Evolutionary conservation across 2,113 vertebrate species (phyloP), one percentile per base, ranked within the genome.

Genomic region (Camelus bactrianus): DNA sequence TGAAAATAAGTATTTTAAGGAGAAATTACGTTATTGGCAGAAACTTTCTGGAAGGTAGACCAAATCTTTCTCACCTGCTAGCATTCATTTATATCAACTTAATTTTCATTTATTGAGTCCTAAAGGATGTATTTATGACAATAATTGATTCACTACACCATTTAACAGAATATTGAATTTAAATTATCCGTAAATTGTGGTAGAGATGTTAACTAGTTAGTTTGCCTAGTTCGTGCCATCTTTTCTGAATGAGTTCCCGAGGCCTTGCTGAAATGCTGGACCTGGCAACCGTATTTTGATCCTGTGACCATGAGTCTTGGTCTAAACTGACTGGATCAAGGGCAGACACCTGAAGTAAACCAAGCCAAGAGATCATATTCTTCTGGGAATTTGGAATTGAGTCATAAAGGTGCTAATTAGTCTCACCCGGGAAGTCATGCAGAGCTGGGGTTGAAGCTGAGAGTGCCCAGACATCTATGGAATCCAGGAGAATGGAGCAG

Each of bases 131-230:
- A 35, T 80, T 8, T 19, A 72, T 82, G 56, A 85, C 85, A 85
- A 50, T 92, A 93, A 96, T 76, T 96, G 88, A 87, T 92, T 96
- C 76, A 67, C 84, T 81, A 15, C 16, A 81, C 58, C 62, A 54
- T 91, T 89, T 97, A 92, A 65, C 38, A 83, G 67, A 91, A 22
- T 93, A 89, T 52, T 89, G 32, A 93, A 75, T 93, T 90, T 91
- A 79, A 90, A 92, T 89, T 80, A 97, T 91, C 88, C 0, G 0
- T 76, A 97, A 96, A 72, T 89, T 92, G 19, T 17, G 62, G 48
- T 20, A 85, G n/a, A 48, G 32, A 60, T 83, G 48, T 93, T 95
- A 89, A 92, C 95, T 81, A 91, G 11, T 79, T 46, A 24, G 56
- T 91, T 85, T 81, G 15, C 79, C 67, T 85, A 50, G 10, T 69